Percentiles rank a stretch among this genome's conserved stretches.
Evolutionary conservation across 30 jellyfish, hydroid and myxozoan species (phyloP).

Genomic region (Chrysaora quinquecirrha): DNA sequence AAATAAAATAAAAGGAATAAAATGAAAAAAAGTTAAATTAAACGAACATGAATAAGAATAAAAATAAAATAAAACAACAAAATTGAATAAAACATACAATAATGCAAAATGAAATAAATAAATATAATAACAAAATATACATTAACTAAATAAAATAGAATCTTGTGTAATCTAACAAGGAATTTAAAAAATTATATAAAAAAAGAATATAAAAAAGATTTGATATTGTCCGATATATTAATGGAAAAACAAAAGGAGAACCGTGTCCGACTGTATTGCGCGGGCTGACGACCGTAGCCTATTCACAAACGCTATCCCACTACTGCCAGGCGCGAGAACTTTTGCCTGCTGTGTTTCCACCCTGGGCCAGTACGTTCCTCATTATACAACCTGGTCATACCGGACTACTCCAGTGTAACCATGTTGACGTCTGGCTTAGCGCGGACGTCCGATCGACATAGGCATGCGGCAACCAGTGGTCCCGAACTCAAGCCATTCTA

Average conservation of each 20-base stretch:
- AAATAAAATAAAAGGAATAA: not conserved
- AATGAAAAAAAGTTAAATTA: too few species aligned
- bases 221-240: too few species aligned
- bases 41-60: too few species aligned
- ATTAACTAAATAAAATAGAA: too few species aligned
- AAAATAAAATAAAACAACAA: too few species aligned
- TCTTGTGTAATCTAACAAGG: too few species aligned
- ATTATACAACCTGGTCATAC: conserved; percentile 91
- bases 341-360: conserved; percentile 99
- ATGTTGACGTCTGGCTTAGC: conserved; percentile 96
- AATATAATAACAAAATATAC: too few species aligned
- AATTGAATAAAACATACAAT: too few species aligned
- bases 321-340: conserved; percentile 98
- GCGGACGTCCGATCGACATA: conserved; percentile 97
- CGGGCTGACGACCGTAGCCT: conserved; percentile 93
- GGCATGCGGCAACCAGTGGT: conserved; percentile 81
- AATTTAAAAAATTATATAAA: too few species aligned
- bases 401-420: conserved; percentile 83
- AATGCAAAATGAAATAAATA: too few species aligned
- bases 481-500: conserved; percentile 84
- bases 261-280: conserved; percentile 93
- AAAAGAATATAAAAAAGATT: too few species aligned
- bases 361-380: conserved; percentile 99
- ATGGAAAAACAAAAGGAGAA: too few species aligned
- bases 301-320: conserved; percentile 99